Evolutionary conservation across 2,797 vertebrate species (phyloP).

Genomic region (Brotula barbata): DNA sequence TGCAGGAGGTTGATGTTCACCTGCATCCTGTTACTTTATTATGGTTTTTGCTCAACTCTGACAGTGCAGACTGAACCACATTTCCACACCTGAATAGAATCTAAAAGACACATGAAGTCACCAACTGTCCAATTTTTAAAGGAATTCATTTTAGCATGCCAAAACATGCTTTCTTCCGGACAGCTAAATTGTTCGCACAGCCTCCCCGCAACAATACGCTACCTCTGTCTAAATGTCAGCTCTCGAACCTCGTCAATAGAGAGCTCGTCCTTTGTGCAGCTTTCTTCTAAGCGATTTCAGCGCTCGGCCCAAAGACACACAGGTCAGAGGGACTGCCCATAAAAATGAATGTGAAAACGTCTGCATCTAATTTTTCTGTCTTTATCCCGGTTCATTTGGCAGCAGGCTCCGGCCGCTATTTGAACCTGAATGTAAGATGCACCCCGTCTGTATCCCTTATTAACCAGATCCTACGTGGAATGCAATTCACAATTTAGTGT

Average conservation of each 20-base stretch:
- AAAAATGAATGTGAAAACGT: no score
- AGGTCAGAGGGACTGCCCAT: no score
- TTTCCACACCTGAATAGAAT: not conserved
- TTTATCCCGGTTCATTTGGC: conserved; percentile 24
- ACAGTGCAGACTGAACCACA: not conserved
- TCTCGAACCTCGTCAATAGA: no score
- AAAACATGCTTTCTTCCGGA: conserved; percentile 5
- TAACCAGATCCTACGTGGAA: conserved; percentile 27
- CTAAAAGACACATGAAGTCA: no score
- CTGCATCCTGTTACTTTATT: not conserved
- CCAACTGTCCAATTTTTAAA: no score
- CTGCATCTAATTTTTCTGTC: conserved; percentile 25
- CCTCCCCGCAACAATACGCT: conserved; percentile 9
- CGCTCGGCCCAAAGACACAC: no score
- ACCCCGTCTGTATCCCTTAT: conserved; percentile 32
- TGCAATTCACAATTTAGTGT: no score
- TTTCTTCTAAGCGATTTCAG: no score
- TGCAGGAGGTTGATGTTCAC: not conserved
- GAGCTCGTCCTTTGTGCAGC: no score
- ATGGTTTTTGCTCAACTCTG: not conserved
- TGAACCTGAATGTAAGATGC: conserved; percentile 39
- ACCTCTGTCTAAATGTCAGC: conserved; percentile 22
- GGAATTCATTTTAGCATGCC: no score
- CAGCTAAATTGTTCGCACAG: conserved; percentile 4
- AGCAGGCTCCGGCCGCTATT: conserved; percentile 34